These are phyloP conservation scores for Lepisosteus osseus DNA, from an alignment of 2,113 vertebrate genomes.

Conservation along the genomic window DNA sequence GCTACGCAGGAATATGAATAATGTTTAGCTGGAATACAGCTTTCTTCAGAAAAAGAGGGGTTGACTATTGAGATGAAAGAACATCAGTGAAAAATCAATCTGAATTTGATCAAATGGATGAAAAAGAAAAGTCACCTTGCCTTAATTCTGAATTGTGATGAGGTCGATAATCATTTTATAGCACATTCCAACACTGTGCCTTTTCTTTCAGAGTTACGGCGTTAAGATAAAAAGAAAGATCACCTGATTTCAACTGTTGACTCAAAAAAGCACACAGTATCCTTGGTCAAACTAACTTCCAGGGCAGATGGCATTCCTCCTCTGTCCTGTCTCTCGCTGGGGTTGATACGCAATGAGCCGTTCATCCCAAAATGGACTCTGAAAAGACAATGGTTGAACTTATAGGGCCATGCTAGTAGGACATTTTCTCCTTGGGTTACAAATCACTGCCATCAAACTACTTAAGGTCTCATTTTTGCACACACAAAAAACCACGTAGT, in stretches of 20 bases:
- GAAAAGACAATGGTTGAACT: constrained; percentile 13
- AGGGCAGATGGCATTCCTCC: constrained; percentile 52
- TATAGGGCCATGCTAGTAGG: constrained; percentile 8
- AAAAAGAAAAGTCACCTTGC: too few relatives aligned
- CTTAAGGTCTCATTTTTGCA: constrained; percentile 2
- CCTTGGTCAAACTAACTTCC: constrained; percentile 76
- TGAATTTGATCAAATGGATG: too few relatives aligned
- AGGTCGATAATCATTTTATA: not conserved
- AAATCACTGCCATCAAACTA: constrained; percentile 1
- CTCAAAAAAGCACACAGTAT: constrained; percentile 82
- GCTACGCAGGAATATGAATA: not conserved
- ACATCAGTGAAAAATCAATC: too few relatives aligned
- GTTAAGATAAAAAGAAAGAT: constrained; percentile 28
- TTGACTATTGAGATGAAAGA: too few relatives aligned
- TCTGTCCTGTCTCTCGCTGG: constrained; percentile 49
- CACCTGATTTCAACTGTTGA: constrained; percentile 85
- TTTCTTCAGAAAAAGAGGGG: too few relatives aligned
- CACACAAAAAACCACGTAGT: too few relatives aligned
- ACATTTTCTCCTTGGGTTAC: constrained; percentile 32
- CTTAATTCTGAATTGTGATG: too few relatives aligned
- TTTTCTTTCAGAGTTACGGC: not conserved
- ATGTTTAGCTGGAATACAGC: not conserved
- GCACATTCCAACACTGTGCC: not conserved
- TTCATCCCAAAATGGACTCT: constrained; percentile 97
- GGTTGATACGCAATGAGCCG: constrained; percentile 83